A percentile compares a stretch with the other conserved stretches of the same genome.
Evolutionary conservation across 2,888 invertebrate species (phyloP).

Genomic region (Teleiodes luculella): DNA sequence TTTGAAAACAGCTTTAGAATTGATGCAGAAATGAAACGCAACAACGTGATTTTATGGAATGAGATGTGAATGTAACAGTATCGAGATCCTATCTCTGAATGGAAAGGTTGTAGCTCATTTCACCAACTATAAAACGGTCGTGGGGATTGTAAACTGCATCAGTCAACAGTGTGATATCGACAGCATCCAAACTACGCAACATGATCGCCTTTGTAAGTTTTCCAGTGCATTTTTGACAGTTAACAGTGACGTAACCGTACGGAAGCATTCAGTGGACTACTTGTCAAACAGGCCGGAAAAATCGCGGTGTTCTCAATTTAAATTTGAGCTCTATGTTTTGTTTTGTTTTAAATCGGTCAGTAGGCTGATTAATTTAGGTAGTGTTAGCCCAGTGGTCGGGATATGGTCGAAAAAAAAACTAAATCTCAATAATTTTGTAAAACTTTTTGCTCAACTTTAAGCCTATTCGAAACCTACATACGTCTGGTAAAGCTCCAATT

Average conservation of each 20-base stretch:
- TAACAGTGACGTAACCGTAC: constrained; percentile 16
- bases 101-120: constrained; percentile 70
- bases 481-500: no score
- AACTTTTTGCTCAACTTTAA: no score
- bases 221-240: constrained; percentile 9
- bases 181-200: constrained; percentile 61
- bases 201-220: constrained; percentile 75
- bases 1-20: background rate
- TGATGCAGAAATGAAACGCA: background rate
- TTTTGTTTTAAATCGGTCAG: constrained; percentile 3
- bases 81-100: constrained; percentile 63
- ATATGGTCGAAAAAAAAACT: no score
- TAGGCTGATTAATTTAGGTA: no score
- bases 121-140: constrained; percentile 72
- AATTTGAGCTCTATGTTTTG: constrained; percentile 1
- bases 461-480: no score
- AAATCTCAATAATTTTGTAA: no score
- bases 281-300: constrained; percentile 16
- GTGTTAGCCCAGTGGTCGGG: no score
- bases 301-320: constrained; percentile 17
- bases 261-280: constrained; percentile 7
- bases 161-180: constrained; percentile 62
- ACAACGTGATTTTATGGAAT: constrained; percentile 9
- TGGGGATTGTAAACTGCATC: constrained; percentile 54
- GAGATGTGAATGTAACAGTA: constrained; percentile 30